Evolutionary conservation across 1,140 invertebrate species (phyloP), one percentile per base, ranked within the genome.

Genomic region (Zeugodacus cucurbitae): DNA sequence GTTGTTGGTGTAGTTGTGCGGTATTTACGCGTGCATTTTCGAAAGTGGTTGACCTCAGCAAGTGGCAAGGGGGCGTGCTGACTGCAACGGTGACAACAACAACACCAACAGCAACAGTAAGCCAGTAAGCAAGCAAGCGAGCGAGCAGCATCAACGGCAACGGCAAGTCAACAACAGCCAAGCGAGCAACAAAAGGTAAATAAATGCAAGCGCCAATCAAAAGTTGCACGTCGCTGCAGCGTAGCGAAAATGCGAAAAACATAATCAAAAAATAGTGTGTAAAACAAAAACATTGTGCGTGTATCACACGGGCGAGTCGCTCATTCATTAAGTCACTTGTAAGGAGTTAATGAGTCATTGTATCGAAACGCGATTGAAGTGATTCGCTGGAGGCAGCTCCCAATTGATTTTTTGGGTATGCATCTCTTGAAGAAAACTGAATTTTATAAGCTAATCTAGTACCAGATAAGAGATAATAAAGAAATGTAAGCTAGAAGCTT

Each of bases 1-100:
- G 37, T 82, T 82, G n/a, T 78, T 44, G 22, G 20, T 78, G 74
- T 48, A 29, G 37, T 82, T 82, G 74, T 26, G 41, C 34, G 37
- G 41, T 48, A 82, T 82, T 82, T 82, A 34, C n/a, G 74, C 74
- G 74, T 82, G n/a, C 48, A 82, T 82, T 48, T 82, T 82, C 74
- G 74, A 82, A 82, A 82, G 74, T 82, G 41, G 74, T 82, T 82
- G 74, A 48, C 74, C 74, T 82, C 74, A 17, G 44, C 41, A 82
- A 82, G 74, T 82, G 37, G 74, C 74, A 82, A 82, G 74, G 74
- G 74, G 74, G 74, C 74, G 74, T 82, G 74, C 74, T 82, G 41
- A 54, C 34, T 34, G n/a, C 41, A 48, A 26, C 74, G 17, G 58
- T 11, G n/a, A 82, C n/a, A 48, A n/a, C n/a, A 48, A 82, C 67